Evolutionary conservation across 2,888 invertebrate species (phyloP), one percentile per base, ranked within the genome.

Genomic region (Agonopterix heracliana): DNA sequence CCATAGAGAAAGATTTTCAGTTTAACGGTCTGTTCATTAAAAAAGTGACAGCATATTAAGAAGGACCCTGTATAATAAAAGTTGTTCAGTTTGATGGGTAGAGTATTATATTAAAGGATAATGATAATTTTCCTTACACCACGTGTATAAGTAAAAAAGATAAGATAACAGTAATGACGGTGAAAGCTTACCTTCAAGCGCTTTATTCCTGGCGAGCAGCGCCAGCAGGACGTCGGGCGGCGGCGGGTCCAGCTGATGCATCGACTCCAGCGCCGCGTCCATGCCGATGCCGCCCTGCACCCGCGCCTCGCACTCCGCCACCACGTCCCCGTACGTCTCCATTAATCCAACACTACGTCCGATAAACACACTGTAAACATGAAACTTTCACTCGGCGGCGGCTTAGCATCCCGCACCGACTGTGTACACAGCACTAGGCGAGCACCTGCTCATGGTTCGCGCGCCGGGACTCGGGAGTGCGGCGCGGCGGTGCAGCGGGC

Each of bases 151-250:
- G 1, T 14, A 17, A 3, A 3, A 17, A 3, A 3, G 2, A 26
- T 26, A 26, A 26, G 26, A 14, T 26, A 7, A 26, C 26, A 26
- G 7, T 26, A 5, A 26, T 26, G n/a, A n/a, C n/a, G 7, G 26
- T 26, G 26, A 26, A 26, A 7, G 26, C 26, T 26, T 90, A 96
- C 96, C 96, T 95, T 96, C 96, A 44, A 96, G 90, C 53, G 94
- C 93, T 82, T 96, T 96, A 82, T 96, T 96, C 74, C 96, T 91
- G 40, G 96, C 94, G 54, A 96, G 90, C 50, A 96, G 89, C 9
- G 96, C 96, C 45, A 96, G 89, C 48, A 96, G 90, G 59, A 96
- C 94, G 73, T 96, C 96, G 14, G 96, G 95, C 75, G 94, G 95
- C 53, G 95, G 95, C 66, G 87, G 87, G 51, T 86, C 85, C 47